Conservation (phyloP, 35 echinoderm and acorn worm species). For the Lytechinus pictus region DNA sequence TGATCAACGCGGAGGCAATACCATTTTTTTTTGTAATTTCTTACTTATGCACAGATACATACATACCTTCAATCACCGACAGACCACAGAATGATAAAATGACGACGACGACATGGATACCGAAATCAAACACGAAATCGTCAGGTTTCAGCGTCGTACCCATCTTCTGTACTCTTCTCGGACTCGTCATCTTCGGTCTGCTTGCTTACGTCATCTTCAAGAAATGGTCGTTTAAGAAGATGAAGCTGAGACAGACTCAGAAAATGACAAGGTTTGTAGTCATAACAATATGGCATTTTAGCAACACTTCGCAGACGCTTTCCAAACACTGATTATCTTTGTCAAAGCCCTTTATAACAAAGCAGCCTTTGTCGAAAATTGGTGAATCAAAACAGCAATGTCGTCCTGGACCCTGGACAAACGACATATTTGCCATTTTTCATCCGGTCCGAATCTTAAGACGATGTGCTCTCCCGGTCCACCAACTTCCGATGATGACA, state of each 20-base stretch:
- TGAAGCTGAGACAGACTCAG: conserved; percentile 65
- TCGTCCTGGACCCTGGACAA: too few species aligned
- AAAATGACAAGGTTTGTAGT: conserved; percentile 53
- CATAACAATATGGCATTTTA: too few species aligned
- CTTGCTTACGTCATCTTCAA: conserved; percentile 73
- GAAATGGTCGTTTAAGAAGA: conserved; percentile 73
- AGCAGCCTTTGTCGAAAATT: too few species aligned
- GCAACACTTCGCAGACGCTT: too few species aligned
- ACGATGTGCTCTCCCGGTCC: too few species aligned
- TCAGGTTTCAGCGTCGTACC: conserved; percentile 68
- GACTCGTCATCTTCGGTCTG: conserved; percentile 69
- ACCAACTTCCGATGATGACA: too few species aligned
- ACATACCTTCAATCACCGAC: neutral
- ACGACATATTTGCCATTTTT: too few species aligned
- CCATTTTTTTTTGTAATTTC: neutral
- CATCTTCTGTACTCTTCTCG: conserved; percentile 74
- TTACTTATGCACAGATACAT: neutral
- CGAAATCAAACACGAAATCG: neutral
- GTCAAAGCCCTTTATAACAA: too few species aligned
- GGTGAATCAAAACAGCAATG: too few species aligned
- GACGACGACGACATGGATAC: neutral
- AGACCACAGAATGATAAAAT: neutral
- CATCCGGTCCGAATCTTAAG: too few species aligned
- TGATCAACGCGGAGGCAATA: neutral
- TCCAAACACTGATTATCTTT: too few species aligned